Evolutionary conservation across 2,888 invertebrate genomes (phyloP), one percentile per base, ranked within the genome.

Genomic region (Candidula unifasciata): DNA sequence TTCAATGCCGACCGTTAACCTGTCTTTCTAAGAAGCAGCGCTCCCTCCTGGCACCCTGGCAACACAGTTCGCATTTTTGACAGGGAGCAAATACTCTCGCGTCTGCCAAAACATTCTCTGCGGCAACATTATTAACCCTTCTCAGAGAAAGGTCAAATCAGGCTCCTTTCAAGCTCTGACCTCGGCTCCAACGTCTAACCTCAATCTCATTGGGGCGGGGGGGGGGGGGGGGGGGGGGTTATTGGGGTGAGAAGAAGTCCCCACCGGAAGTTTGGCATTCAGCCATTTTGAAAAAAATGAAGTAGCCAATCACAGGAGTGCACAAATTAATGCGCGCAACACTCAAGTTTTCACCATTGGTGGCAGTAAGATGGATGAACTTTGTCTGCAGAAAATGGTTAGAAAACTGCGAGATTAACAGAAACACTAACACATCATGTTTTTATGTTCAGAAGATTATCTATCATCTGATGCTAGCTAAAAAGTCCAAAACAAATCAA

Each of bases 61-160:
- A 13, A 44, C 13, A 44, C 44, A 44, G 13, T 21, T 69, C 30
- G 85, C 64, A 5, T 84, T 78, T 85, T 88, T 88, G n/a, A 86
- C 86, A 83, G 21, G 82, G 54, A 80, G 78, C 60, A 80, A 69
- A 76, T 44, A 80, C 30, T n/a, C 30, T 21, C 68, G 83, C n/a
- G 27, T 79, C 16, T 33, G 16, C 44, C 24, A 54, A 73, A 60
- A 44, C n/a, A n/a, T 44, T 68, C 44, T 68, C 27, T 52, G 21
- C 16, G 35, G 33, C 16, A 68, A 66, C 60, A 66, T 35, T 68
- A 64, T 80, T 44, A 80, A 66, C 60, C 52, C 52, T n/a, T 30
- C 10, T 80, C 66, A 27, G 37, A 30, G 16, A 3, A 35, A 69
- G 69, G 74, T 37, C 74, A 74, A 33, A 37, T 74, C 37, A 44